Conservation (phyloP, 2,797 vertebrate species). For the Sphenopsis melanotis region DNA sequence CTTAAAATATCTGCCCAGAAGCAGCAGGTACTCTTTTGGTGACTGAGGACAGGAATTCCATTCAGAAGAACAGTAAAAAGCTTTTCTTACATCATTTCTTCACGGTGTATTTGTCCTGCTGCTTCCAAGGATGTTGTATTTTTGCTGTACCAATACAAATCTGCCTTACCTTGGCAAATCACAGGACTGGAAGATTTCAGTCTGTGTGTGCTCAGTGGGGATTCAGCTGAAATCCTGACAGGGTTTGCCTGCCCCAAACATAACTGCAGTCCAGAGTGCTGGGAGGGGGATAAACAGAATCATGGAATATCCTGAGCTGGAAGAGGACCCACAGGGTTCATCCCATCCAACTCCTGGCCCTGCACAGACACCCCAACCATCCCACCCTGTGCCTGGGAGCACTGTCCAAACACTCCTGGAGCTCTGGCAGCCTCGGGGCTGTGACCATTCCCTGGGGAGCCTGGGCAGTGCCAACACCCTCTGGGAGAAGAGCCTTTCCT, state of each 20-base stretch:
- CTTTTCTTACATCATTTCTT: not conserved
- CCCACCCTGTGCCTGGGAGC: rapidly evolving
- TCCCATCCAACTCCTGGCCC: not conserved
- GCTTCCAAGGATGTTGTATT: not conserved
- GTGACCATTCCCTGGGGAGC: not conserved
- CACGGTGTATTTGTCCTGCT: not conserved
- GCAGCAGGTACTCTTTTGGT: slow-evolving; percentile 57
- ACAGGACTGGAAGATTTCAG: not conserved
- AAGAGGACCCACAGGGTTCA: not conserved
- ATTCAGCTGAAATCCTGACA: not conserved
- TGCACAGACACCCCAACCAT: not conserved
- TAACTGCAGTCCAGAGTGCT: not conserved
- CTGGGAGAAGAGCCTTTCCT: not conserved
- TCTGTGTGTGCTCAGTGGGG: not conserved
- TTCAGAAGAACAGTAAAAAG: slow-evolving; percentile 35
- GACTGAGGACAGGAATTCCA: slow-evolving; percentile 53
- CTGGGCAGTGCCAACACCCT: not conserved
- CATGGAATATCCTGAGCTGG: not conserved
- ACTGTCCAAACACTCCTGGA: rapidly evolving
- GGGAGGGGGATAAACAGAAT: not conserved
- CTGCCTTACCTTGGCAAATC: not conserved
- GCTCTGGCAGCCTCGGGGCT: rapidly evolving
- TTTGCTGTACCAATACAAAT: not conserved
- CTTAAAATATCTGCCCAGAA: slow-evolving; percentile 59
- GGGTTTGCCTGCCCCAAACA: not conserved